A percentile compares a stretch with the other conserved stretches of the same genome.
These are phyloP conservation scores for Salminus brasiliensis DNA, from an alignment of 2,113 vertebrate species.

Conservation along the genomic window DNA sequence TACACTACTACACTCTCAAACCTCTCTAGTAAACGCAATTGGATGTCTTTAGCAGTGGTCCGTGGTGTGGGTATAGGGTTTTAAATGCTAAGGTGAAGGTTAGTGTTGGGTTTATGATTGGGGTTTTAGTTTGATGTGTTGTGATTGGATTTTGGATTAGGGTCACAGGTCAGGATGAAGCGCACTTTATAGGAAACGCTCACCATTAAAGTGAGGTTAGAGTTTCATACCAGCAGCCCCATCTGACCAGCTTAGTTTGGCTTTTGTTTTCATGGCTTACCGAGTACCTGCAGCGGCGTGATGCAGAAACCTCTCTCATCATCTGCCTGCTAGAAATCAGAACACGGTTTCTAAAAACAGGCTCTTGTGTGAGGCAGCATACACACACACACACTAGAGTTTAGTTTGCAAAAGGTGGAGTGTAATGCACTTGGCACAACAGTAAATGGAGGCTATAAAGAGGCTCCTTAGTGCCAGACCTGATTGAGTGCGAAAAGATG, in stretches of 20 bases:
- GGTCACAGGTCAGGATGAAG: neutral
- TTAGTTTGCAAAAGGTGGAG: slow-evolving; percentile 21
- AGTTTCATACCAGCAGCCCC: neutral
- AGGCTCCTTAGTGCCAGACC: slow-evolving; percentile 15
- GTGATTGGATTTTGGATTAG: neutral
- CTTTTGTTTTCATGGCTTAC: neutral
- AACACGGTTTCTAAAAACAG: neutral
- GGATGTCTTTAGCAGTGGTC: neutral
- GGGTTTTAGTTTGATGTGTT: neutral
- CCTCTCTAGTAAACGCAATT: neutral
- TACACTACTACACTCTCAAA: neutral
- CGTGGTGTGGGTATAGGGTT: neutral
- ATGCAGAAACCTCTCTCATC: neutral
- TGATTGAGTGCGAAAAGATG: slow-evolving; percentile 33
- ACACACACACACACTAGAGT: neutral
- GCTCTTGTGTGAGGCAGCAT: neutral
- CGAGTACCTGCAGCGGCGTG: neutral
- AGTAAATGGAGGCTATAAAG: slow-evolving; percentile 26
- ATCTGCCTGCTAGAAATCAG: neutral
- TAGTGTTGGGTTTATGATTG: neutral
- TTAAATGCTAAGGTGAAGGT: neutral
- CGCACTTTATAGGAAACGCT: neutral
- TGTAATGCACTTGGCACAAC: slow-evolving; percentile 8
- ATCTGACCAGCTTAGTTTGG: neutral
- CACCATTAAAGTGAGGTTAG: neutral